phyloP scores from a whole-genome alignment of 1,140 invertebrate genomes.

The Centruroides sculpturatus region DNA sequence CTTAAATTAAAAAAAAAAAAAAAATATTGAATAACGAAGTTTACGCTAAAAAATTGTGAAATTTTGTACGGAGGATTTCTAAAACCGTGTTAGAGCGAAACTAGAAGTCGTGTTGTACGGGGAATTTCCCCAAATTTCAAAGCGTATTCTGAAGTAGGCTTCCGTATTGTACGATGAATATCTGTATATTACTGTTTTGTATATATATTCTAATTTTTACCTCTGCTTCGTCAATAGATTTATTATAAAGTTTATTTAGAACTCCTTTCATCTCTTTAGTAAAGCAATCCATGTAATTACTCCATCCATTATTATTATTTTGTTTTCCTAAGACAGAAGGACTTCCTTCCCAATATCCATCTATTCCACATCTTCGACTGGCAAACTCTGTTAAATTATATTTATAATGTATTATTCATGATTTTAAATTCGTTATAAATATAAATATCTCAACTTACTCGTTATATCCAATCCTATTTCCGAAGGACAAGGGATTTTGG shows the following conservation, averaged over 20 bases:
- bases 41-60: too few relatives aligned
- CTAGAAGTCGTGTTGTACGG: too few relatives aligned
- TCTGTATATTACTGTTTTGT: not conserved
- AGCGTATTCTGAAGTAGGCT: too few relatives aligned
- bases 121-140: too few relatives aligned
- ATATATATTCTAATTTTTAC: slow-evolving; percentile 29
- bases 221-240: slow-evolving; percentile 32
- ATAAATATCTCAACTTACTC: slow-evolving; percentile 40
- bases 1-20: too few relatives aligned
- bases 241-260: slow-evolving; percentile 38
- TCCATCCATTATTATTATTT: slow-evolving; percentile 49
- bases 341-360: slow-evolving; percentile 55
- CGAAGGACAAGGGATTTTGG: slow-evolving; percentile 41
- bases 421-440: not conserved
- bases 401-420: too few relatives aligned
- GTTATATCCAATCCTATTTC: slow-evolving; percentile 49
- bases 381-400: slow-evolving; percentile 45
- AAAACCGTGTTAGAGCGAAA: too few relatives aligned
- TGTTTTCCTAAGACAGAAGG: slow-evolving; percentile 17
- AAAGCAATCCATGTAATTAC: slow-evolving; percentile 72
- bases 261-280: slow-evolving; percentile 50
- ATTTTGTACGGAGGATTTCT: too few relatives aligned
- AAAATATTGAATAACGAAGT: too few relatives aligned
- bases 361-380: slow-evolving; percentile 49
- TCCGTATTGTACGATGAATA: too few relatives aligned